These are phyloP conservation scores for Lates calcarifer DNA, from an alignment of 2,113 vertebrate genomes.

Conservation along the genomic window DNA sequence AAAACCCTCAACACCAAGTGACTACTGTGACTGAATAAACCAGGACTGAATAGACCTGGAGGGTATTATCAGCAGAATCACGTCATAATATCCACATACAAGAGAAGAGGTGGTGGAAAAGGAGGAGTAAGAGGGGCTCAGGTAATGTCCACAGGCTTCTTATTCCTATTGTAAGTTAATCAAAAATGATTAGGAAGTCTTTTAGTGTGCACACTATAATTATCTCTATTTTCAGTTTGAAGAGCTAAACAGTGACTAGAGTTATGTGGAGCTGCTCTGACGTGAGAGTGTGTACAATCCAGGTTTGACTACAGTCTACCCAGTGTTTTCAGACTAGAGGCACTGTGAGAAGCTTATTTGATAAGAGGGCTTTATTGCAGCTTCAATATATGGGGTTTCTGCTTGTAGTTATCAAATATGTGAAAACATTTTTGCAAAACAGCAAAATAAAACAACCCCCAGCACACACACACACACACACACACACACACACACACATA, in stretches of 20 bases:
- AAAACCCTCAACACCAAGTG: neutral
- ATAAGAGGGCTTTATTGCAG: neutral
- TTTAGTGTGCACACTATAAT: too few relatives aligned
- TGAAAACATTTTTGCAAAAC: slow-evolving; percentile 10
- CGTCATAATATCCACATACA: neutral
- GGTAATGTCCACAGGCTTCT: too few relatives aligned
- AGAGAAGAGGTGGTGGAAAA: too few relatives aligned
- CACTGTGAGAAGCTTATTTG: slow-evolving; percentile 1
- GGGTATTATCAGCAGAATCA: neutral
- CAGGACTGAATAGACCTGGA: too few relatives aligned
- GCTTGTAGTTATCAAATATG: neutral
- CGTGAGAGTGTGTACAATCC: neutral
- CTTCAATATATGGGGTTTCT: slow-evolving; percentile 1
- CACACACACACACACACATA: neutral
- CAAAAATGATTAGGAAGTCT: too few relatives aligned
- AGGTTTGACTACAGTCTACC: neutral
- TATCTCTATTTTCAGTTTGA: neutral
- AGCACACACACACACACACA: neutral
- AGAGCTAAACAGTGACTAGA: neutral
- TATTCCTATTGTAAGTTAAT: too few relatives aligned
- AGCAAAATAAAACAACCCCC: slow-evolving; percentile 16
- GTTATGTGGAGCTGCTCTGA: neutral
- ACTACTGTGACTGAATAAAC: neutral
- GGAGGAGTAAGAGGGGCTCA: too few relatives aligned
- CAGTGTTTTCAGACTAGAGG: slow-evolving; percentile 23